Evolutionary conservation across 2,888 invertebrate species (phyloP).

Genomic region (Epistrophella euchroma): DNA sequence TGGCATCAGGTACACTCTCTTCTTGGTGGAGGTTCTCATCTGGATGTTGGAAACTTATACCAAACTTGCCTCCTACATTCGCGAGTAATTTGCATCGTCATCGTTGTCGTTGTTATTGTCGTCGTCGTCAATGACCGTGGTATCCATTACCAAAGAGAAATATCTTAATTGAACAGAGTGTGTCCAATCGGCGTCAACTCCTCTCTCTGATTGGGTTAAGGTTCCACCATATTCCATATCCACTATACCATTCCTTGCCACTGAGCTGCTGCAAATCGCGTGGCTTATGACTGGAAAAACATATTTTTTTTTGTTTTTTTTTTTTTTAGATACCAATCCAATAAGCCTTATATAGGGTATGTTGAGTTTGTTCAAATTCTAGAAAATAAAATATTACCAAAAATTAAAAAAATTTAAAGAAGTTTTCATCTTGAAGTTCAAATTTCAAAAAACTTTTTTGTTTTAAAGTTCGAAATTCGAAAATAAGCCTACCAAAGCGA

Average conservation of each 20-base stretch:
- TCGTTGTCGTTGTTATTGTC: slow-evolving; percentile 16
- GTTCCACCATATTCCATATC: slow-evolving; percentile 18
- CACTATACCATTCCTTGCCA: slow-evolving; percentile 1
- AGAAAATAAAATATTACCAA: background rate
- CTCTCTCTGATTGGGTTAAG: slow-evolving; percentile 36
- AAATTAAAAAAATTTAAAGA: background rate
- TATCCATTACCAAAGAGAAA: slow-evolving; percentile 68
- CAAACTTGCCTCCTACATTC: slow-evolving; percentile 50
- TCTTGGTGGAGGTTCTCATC: slow-evolving; percentile 1
- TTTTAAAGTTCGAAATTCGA: too few relatives aligned
- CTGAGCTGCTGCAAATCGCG: slow-evolving; percentile 49
- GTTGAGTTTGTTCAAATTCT: background rate
- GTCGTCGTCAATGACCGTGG: slow-evolving; percentile 50
- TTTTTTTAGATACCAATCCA: background rate
- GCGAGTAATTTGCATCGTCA: slow-evolving; percentile 39
- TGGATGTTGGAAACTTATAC: slow-evolving; percentile 39
- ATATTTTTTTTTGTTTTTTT: background rate
- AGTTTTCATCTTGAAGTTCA: background rate
- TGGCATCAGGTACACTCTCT: slow-evolving; percentile 56
- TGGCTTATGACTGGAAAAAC: slow-evolving; percentile 61
- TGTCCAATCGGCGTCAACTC: slow-evolving; percentile 65
- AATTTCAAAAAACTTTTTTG: background rate
- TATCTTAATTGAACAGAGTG: slow-evolving; percentile 70
- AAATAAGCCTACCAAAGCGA: too few relatives aligned
- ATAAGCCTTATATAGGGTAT: slow-evolving; percentile 2